Evolutionary conservation across 2,797 vertebrate genomes (phyloP).

Genomic region (Gouania willdenowi): DNA sequence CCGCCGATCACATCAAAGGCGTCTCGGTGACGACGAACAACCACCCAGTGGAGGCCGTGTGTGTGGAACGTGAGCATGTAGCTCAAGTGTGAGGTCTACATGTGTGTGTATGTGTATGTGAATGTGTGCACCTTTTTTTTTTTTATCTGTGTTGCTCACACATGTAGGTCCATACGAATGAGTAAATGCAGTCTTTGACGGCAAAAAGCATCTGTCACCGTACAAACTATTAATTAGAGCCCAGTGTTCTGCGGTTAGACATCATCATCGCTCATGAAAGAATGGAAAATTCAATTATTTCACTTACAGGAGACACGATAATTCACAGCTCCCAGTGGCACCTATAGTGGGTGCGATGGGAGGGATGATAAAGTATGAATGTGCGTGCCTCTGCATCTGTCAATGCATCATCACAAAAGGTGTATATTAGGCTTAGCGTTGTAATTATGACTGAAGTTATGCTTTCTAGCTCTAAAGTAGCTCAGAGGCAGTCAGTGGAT

Average conservation of each 20-base stretch:
- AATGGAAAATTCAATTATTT: slow-evolving; percentile 60
- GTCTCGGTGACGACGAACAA: slow-evolving; percentile 64
- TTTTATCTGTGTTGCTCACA: slow-evolving; percentile 42
- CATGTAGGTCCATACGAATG: slow-evolving; percentile 37
- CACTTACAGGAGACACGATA: slow-evolving; percentile 34
- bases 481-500: slow-evolving; percentile 42
- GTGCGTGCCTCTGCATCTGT: slow-evolving; percentile 41
- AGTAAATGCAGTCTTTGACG: slow-evolving; percentile 4
- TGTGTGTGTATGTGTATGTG: slow-evolving; percentile 38
- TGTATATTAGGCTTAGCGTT: slow-evolving; percentile 42
- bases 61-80: slow-evolving; percentile 47
- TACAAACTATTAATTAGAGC: slow-evolving; percentile 64
- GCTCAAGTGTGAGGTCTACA: slow-evolving; percentile 52
- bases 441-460: slow-evolving; percentile 54
- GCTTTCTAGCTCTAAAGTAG: slow-evolving; percentile 27
- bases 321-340: slow-evolving; percentile 35
- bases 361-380: slow-evolving; percentile 16
- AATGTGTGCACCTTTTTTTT: slow-evolving; percentile 29
- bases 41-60: slow-evolving; percentile 41
- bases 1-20: slow-evolving; percentile 71
- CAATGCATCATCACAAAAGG: slow-evolving; percentile 46
- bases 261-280: slow-evolving; percentile 43
- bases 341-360: not conserved
- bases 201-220: slow-evolving; percentile 40
- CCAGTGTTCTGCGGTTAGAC: slow-evolving; percentile 40